A percentile compares a stretch with the other conserved stretches of the same genome.
Evolutionary conservation across 2,113 vertebrate species (phyloP).

Genomic region (Ciconia maguari): DNA sequence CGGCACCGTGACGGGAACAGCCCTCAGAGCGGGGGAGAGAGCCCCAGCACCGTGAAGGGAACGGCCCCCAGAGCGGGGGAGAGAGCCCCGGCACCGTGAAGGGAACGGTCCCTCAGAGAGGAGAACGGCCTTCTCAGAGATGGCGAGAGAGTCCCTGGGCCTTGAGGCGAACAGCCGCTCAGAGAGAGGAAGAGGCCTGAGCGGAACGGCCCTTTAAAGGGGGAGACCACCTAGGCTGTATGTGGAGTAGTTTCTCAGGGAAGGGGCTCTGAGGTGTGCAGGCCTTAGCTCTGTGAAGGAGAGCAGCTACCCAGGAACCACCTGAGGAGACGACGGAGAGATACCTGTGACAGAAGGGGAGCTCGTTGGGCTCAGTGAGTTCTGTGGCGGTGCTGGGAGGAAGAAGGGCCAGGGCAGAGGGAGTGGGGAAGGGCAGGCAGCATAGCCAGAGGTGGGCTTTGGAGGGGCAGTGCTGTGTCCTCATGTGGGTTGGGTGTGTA

Average conservation of each 20-base stretch:
- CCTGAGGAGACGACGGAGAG: not conserved
- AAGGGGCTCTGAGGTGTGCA: too few relatives aligned
- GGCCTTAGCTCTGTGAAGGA: rapidly evolving
- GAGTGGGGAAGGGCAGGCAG: not conserved
- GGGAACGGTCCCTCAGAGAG: not conserved
- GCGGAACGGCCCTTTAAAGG: not conserved
- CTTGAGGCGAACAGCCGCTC: not conserved
- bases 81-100: too few relatives aligned
- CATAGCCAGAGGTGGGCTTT: not conserved
- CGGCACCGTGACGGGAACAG: rapidly evolving
- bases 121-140: not conserved
- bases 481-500: rapidly evolving
- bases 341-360: too few relatives aligned
- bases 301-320: rapidly evolving
- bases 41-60: rapidly evolving
- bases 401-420: not conserved
- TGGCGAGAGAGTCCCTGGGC: rapidly evolving
- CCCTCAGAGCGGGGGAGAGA: rapidly evolving
- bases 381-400: not conserved
- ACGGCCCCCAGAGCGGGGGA: too few relatives aligned
- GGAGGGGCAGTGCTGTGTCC: not conserved
- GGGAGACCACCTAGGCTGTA: rapidly evolving
- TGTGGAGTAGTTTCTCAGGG: rapidly evolving
- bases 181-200: not conserved
- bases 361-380: too few relatives aligned